These are phyloP conservation scores for Paedocypris sp. DNA, from an alignment of 2,113 vertebrate genomes.

Conservation along the genomic window DNA sequence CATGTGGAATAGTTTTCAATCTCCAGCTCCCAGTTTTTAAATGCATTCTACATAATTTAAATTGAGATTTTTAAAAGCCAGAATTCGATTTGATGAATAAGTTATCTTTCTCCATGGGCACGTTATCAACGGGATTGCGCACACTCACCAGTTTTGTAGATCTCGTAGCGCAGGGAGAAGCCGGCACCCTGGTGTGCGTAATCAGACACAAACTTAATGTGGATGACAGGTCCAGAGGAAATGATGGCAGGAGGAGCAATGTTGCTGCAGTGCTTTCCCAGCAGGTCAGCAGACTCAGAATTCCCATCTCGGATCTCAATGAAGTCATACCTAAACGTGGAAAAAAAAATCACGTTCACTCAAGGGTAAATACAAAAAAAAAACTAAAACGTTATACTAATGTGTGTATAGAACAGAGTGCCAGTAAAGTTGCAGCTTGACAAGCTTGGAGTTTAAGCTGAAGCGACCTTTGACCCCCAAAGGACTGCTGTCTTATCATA, in stretches of 20 bases:
- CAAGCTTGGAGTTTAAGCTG: conserved; percentile 34
- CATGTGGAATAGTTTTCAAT: no score
- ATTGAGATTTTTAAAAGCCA: no score
- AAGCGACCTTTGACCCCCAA: conserved; percentile 41
- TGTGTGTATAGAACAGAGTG: neutral
- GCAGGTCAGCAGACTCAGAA: conserved; percentile 73
- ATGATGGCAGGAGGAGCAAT: conserved; percentile 90
- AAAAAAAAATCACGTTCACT: neutral
- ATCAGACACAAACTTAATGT: conserved; percentile 90
- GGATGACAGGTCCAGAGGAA: conserved; percentile 80
- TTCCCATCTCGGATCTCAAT: conserved; percentile 92
- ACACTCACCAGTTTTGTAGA: conserved; percentile 88
- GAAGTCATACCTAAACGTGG: conserved; percentile 78
- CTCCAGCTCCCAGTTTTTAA: no score
- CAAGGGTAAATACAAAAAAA: conserved; percentile 9
- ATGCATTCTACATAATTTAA: no score
- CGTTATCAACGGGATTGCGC: neutral
- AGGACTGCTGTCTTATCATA: conserved; percentile 40
- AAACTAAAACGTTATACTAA: conserved; percentile 3
- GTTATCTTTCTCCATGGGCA: neutral
- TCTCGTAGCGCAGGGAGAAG: conserved; percentile 96
- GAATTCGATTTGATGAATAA: neutral
- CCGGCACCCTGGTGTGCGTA: conserved; percentile 93
- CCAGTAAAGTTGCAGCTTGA: neutral
- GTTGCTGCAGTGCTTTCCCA: conserved; percentile 94